phyloP scores from a whole-genome alignment of 2,113 vertebrate genomes.

The Zosterops hypoxanthus region DNA sequence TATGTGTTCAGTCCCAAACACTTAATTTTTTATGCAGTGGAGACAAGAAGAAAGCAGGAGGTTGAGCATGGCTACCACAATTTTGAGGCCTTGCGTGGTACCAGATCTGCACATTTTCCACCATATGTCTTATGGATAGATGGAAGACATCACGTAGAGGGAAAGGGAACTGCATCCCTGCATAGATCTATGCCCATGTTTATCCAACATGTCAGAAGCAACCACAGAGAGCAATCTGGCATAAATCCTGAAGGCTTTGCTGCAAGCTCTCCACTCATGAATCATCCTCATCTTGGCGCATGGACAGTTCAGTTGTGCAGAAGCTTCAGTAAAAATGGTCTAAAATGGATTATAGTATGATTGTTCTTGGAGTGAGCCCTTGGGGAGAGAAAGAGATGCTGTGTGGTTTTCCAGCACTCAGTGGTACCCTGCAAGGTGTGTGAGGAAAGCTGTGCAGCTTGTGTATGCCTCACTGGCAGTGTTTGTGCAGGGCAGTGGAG shows the following conservation, averaged over 20 bases:
- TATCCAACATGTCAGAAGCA: not conserved
- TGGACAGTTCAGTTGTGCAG: not conserved
- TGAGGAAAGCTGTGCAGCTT: not conserved
- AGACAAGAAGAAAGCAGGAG: not conserved
- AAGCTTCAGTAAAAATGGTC: not conserved
- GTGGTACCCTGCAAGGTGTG: not conserved
- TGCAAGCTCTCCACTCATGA: not conserved
- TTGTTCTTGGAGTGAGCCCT: not conserved
- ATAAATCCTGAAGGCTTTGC: not conserved
- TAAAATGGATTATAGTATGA: not conserved
- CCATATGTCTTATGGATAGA: not conserved
- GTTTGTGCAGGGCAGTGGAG: not conserved
- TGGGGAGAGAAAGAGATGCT: not conserved
- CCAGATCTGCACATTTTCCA: not conserved
- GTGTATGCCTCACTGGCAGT: not conserved
- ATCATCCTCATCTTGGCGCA: not conserved
- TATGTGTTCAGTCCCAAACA: not conserved
- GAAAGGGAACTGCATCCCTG: not conserved
- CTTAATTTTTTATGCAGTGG: not conserved
- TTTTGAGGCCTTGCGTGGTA: not conserved
- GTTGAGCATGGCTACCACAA: not conserved
- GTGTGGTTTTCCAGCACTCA: not conserved
- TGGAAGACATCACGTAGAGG: not conserved
- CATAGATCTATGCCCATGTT: not conserved
- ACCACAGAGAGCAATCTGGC: not conserved